Conservation (phyloP, 2,797 vertebrate species). For the Urosaurus nigricauda region DNA sequence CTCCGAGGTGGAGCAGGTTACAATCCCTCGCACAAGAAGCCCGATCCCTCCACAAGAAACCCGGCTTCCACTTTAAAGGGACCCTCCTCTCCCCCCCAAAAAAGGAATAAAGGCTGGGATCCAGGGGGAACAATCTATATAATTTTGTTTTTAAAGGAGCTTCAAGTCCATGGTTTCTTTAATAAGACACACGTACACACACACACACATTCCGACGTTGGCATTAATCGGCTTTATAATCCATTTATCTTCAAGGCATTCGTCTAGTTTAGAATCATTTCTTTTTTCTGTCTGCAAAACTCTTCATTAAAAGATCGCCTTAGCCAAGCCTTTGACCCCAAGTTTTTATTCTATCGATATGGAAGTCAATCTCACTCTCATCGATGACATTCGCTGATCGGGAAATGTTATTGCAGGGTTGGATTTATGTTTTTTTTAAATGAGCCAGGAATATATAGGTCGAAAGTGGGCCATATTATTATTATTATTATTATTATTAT, state of each 20-base stretch:
- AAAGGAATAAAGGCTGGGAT: conserved; percentile 40
- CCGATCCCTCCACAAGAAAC: conserved; percentile 18
- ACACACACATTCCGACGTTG: background rate
- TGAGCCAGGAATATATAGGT: background rate
- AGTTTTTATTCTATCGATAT: background rate
- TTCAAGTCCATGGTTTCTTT: background rate
- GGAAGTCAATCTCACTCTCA: background rate
- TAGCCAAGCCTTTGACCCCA: no score
- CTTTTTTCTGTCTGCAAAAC: background rate
- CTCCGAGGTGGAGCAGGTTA: conserved; percentile 88
- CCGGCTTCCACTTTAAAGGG: conserved; percentile 64
- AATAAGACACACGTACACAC: no score
- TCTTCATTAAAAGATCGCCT: background rate
- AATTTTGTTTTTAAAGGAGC: conserved; percentile 8
- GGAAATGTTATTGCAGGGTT: background rate
- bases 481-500: no score
- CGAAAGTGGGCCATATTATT: no score
- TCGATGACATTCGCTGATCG: background rate
- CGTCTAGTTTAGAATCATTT: background rate
- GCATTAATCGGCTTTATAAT: no score
- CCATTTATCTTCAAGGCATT: no score
- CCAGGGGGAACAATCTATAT: conserved; percentile 4
- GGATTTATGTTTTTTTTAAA: no score
- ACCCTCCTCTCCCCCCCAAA: no score
- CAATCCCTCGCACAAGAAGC: conserved; percentile 78